Percentiles rank a stretch among this genome's conserved stretches.
phyloP scores from a whole-genome alignment of 2,113 vertebrate genomes.

The Callipepla californica region DNA sequence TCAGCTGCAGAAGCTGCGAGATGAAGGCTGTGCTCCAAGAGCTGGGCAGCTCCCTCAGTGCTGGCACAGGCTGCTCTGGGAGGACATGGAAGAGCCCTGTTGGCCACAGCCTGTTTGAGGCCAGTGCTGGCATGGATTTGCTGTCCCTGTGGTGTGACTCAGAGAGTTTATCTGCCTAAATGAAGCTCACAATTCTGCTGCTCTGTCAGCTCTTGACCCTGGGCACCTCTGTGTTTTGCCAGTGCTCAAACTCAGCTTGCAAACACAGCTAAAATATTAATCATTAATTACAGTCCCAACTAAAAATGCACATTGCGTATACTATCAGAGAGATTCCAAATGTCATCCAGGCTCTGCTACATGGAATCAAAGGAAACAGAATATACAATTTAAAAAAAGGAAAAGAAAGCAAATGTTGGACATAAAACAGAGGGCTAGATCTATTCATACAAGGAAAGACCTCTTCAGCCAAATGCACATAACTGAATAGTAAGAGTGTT shows the following conservation, averaged over 20 bases:
- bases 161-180: conserved; percentile 15
- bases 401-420: neutral
- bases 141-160: neutral
- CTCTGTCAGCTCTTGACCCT: neutral
- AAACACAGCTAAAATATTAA: conserved; percentile 28
- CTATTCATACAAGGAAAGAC: neutral
- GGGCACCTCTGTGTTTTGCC: neutral
- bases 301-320: neutral
- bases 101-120: rapidly evolving
- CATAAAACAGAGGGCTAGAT: conserved; percentile 22
- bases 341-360: neutral
- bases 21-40: neutral
- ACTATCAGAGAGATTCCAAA: neutral
- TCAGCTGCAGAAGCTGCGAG: neutral
- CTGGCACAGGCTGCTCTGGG: neutral
- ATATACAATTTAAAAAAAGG: neutral
- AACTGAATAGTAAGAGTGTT: neutral
- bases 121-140: neutral
- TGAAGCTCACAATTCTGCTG: neutral
- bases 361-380: neutral
- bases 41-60: neutral
- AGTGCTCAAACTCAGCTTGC: neutral
- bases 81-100: neutral
- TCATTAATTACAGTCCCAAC: neutral
- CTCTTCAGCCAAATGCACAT: conserved; percentile 38